These are phyloP conservation scores for Trigoniulus corallinus DNA, from an alignment of 1,140 invertebrate species.

Conservation along the genomic window DNA sequence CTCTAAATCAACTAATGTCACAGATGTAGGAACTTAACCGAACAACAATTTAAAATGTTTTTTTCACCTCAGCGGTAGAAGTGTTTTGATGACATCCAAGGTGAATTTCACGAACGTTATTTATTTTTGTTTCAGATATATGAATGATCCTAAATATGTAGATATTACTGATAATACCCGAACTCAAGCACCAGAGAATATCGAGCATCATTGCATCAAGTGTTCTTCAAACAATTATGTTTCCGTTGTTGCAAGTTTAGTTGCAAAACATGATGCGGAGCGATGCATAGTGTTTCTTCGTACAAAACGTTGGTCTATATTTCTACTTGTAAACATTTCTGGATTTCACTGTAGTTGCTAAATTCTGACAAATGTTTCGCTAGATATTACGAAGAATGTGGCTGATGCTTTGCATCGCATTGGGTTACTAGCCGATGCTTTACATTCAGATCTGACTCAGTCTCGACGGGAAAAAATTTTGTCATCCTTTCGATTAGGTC, in stretches of 20 bases:
- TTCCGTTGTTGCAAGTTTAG: not conserved
- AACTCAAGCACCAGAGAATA: not conserved
- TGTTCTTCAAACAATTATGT: not conserved
- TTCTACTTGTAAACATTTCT: too few species aligned
- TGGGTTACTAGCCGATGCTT: not conserved
- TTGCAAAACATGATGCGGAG: constrained; percentile 1
- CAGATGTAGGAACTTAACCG: too few species aligned
- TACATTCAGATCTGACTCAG: not conserved
- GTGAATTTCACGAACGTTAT: too few species aligned
- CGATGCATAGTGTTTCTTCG: constrained; percentile 7
- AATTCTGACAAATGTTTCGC: too few species aligned
- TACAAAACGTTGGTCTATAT: constrained; percentile 9
- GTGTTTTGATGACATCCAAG: too few species aligned
- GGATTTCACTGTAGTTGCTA: too few species aligned
- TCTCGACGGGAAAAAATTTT: not conserved
- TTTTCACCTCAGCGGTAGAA: too few species aligned
- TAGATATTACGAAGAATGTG: too few species aligned
- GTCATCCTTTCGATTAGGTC: not conserved
- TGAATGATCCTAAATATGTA: not conserved
- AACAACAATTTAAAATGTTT: too few species aligned
- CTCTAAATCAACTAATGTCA: too few species aligned
- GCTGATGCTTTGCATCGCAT: too few species aligned
- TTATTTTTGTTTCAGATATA: not conserved
- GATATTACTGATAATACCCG: not conserved
- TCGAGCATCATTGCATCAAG: not conserved